Evolutionary conservation across 2,113 vertebrate genomes (phyloP).

Genomic region (Calyptommatus sinebrachiatus): DNA sequence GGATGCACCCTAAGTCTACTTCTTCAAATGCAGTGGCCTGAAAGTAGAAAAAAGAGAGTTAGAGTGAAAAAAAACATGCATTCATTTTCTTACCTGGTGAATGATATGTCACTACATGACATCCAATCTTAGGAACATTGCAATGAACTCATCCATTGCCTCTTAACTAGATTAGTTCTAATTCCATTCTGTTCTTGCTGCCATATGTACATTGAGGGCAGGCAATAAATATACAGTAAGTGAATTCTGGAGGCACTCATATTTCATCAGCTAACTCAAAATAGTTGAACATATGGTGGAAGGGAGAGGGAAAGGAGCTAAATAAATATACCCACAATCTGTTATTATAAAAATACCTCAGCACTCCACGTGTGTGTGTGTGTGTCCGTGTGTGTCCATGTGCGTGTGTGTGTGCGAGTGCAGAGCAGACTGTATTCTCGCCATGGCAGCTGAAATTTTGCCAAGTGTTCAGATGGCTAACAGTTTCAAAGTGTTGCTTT

Average conservation of each 20-base stretch:
- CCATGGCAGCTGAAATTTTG: conserved; percentile 51
- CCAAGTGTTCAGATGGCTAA: conserved; percentile 47
- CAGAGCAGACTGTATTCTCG: conserved; percentile 63
- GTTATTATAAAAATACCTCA: conserved; percentile 52
- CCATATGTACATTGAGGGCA: not conserved
- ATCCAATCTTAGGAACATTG: not conserved
- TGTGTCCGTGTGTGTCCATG: conserved; percentile 25
- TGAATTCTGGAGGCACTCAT: conserved; percentile 48
- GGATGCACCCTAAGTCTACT: too few species aligned
- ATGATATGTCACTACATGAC: not conserved
- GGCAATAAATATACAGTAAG: conserved; percentile 34
- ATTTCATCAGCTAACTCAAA: conserved; percentile 47
- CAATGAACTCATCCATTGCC: not conserved
- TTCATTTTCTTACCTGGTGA: not conserved
- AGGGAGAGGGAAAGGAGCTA: conserved; percentile 43
- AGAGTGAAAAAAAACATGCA: too few species aligned
- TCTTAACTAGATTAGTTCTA: not conserved
- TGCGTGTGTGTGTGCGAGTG: conserved; percentile 28
- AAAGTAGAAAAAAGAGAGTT: too few species aligned
- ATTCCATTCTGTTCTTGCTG: not conserved
- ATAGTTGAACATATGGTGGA: conserved; percentile 61
- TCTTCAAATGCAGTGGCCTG: too few species aligned
- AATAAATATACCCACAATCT: conserved; percentile 67
- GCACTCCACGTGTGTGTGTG: not conserved
- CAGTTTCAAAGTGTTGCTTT: conserved; percentile 49